Evolutionary conservation across 2,888 invertebrate genomes (phyloP).

Genomic region (Drosophila peninsularis): DNA sequence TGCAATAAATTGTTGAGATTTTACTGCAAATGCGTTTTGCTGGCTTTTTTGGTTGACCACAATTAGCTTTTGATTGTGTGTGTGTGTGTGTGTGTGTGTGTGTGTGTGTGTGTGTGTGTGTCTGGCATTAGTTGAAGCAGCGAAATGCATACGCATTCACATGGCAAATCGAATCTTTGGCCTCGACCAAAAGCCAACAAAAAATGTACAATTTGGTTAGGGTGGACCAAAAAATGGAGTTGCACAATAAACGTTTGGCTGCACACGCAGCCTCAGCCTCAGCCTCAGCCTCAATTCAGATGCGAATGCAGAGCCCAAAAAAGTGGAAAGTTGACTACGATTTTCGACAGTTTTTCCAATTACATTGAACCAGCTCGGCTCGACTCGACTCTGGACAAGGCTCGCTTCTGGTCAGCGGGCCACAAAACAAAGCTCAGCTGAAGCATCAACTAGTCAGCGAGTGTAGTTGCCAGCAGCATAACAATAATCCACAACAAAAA

Average conservation of each 20-base stretch:
- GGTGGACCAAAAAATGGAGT: conserved; percentile 12
- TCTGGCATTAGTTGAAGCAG: conserved; percentile 16
- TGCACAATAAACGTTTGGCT: conserved; percentile 36
- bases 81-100: not conserved
- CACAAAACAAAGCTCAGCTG: conserved; percentile 16
- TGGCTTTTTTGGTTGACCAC: conserved; percentile 19
- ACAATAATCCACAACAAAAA: conserved; percentile 33
- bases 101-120: not conserved
- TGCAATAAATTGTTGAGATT: conserved; percentile 60
- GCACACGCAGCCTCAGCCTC: conserved; percentile 6
- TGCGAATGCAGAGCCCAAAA: not conserved
- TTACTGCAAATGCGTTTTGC: conserved; percentile 19
- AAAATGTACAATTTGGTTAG: conserved; percentile 23
- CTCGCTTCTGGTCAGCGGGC: conserved; percentile 10
- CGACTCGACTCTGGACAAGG: not conserved
- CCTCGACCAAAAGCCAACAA: conserved; percentile 2
- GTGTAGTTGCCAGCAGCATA: conserved; percentile 34
- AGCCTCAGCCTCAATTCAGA: not conserved
- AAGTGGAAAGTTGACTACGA: conserved; percentile 14
- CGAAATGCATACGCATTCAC: conserved; percentile 28
- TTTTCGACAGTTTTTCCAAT: conserved; percentile 35
- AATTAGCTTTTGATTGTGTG: conserved; percentile 27
- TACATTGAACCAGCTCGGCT: conserved; percentile 22
- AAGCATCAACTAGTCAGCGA: conserved; percentile 19
- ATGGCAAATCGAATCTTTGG: conserved; percentile 41